Conservation (phyloP, 2,888 invertebrate species). For the Yponomeuta cagnagella region DNA sequence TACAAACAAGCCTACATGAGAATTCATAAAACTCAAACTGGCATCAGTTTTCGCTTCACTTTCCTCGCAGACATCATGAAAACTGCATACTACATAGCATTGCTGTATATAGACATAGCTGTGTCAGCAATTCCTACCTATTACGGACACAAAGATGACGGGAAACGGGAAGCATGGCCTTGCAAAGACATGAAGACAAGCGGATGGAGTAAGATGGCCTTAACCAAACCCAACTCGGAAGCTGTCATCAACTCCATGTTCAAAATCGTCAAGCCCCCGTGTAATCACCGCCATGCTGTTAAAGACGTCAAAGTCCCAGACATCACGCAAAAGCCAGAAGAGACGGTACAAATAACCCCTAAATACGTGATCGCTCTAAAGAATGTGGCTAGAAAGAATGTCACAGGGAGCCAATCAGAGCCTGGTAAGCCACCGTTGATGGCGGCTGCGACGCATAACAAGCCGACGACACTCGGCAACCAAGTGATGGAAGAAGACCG, state of each 20-base stretch:
- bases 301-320: not conserved
- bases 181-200: not conserved
- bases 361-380: not conserved
- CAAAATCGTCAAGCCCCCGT: not conserved
- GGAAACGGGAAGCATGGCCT: not conserved
- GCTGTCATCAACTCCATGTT: not conserved
- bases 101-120: not conserved
- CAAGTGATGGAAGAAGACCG: not conserved
- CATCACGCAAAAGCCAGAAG: not conserved
- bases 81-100: not conserved
- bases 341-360: not conserved
- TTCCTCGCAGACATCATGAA: not conserved
- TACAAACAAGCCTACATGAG: not conserved
- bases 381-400: not conserved
- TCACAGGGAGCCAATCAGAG: not conserved
- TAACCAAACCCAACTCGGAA: not conserved
- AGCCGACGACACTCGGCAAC: not conserved
- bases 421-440: not conserved
- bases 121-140: not conserved
- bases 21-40: constrained; percentile 1
- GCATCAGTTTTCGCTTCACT: not conserved
- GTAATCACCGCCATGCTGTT: not conserved
- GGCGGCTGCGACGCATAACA: not conserved
- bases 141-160: not conserved
- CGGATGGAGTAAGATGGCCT: not conserved